Percentiles rank a stretch among this genome's conserved stretches.
Evolutionary conservation across 2,797 vertebrate species (phyloP).

Genomic region (Danio aesculapii): DNA sequence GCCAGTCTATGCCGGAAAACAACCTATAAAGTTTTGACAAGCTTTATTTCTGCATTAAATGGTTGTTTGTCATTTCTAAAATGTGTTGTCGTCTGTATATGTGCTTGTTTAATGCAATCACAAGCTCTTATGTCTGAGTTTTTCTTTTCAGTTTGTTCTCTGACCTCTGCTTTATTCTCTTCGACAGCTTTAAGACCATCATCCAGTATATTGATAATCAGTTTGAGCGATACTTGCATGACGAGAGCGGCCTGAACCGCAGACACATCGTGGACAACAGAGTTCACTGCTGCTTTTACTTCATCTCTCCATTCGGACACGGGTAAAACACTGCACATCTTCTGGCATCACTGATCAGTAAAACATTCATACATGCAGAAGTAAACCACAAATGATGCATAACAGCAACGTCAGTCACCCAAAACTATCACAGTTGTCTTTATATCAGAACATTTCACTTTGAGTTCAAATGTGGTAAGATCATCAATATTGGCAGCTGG

Average conservation of each 20-base stretch:
- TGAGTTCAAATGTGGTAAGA: not conserved
- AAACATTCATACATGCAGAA: not conserved
- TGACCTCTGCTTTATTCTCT: constrained; percentile 2
- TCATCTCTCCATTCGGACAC: constrained; percentile 96
- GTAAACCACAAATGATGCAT: not conserved
- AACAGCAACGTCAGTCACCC: not conserved
- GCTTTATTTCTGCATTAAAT: no score
- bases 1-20: no score
- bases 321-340: constrained; percentile 79
- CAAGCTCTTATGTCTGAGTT: not conserved
- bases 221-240: constrained; percentile 97
- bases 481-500: not conserved
- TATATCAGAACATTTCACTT: no score
- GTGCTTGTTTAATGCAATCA: not conserved
- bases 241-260: constrained; percentile 95
- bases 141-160: not conserved
- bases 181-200: constrained; percentile 93
- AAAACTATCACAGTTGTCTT: not conserved
- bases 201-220: constrained; percentile 98
- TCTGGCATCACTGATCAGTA: not conserved
- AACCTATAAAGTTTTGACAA: no score
- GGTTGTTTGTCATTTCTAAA: not conserved
- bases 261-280: constrained; percentile 96
- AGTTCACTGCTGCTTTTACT: constrained; percentile 99
- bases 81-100: no score